Base-by-base conservation (phyloP, 2,888 invertebrate species). In the Pheosia tremula region DNA sequence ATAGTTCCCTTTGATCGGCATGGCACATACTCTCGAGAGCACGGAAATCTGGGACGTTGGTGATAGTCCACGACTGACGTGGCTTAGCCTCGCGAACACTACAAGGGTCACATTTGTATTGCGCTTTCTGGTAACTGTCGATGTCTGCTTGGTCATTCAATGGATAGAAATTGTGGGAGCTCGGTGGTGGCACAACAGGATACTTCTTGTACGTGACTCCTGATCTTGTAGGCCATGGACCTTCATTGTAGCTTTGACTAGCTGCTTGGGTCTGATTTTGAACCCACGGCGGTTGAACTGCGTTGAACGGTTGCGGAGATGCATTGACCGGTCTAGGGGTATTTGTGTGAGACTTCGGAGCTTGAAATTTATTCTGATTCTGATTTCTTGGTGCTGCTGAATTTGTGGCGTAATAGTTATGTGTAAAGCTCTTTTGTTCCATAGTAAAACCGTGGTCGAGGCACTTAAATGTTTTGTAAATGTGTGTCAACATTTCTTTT, bases 391-490 rank as follows among this genome's bases (percentile, higher is more conserved):
- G 90, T 8, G 90, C 91, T 5, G 90, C 85, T 0, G 93, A 89
- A 71, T 92, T 93, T 0, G 91, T 90, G 9, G 92, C 87, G 60
- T 93, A 93, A 69, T 93, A 93, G 68, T 93, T 93, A 62, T 93
- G 93, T 8, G 94, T 93, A 69, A 94, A 94, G 77, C 93, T 93
- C 68, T 94, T 94, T 64, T 94, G 94, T 68, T 94, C 94, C 87
- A 93, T 90, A 45, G 93, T 90, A 74, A 94, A 94, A 10, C 94
- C 94, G 47, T 93, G 91, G 73, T 95, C 95, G 0, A 95, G 88
- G 72, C 93, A 95, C 57, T 95, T 94, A 72, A 95, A 95, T 0
- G 95, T 95, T 77, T 95, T 94, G 59, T 95, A 95, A 63, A 95
- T 94, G 76, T 95, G 94, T 6, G 95, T 94, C 54, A 95, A 82